Conservation (phyloP, 2,888 invertebrate genomes). For the Limnephilus auricula region DNA sequence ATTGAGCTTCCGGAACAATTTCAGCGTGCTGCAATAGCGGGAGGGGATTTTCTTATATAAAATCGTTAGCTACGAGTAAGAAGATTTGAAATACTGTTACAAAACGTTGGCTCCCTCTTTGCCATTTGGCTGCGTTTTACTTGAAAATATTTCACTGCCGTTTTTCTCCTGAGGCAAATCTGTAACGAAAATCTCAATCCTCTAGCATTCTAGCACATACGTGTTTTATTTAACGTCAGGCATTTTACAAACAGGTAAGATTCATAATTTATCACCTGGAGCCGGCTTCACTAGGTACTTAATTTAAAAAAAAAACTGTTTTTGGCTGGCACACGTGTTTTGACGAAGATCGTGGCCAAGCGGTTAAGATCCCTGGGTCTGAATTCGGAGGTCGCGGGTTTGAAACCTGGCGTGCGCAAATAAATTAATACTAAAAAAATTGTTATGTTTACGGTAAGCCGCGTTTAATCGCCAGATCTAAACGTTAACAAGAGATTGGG, state of each 20-base stretch:
- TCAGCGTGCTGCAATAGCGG: slow-evolving; percentile 24
- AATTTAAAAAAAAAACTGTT: too few relatives aligned
- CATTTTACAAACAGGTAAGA: not conserved
- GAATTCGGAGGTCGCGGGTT: not conserved
- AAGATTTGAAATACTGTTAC: slow-evolving; percentile 10
- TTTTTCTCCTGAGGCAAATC: not conserved
- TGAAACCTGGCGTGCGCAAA: too few relatives aligned
- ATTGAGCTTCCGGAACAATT: slow-evolving; percentile 36
- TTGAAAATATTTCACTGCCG: not conserved
- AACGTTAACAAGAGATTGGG: too few relatives aligned
- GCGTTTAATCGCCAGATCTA: too few relatives aligned
- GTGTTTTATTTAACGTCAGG: not conserved
- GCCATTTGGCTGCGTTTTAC: not conserved
- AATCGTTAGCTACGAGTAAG: slow-evolving; percentile 18
- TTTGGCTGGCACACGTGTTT: not conserved
- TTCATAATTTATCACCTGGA: not conserved
- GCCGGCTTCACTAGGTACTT: not conserved
- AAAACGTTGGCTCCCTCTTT: not conserved
- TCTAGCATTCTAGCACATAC: not conserved
- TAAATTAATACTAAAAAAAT: too few relatives aligned
- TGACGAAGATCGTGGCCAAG: not conserved
- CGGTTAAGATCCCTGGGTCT: not conserved
- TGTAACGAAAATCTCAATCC: not conserved
- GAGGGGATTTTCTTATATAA: not conserved
- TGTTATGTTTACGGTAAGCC: too few relatives aligned